These are phyloP conservation scores for Prionailurus bengalensis DNA, from an alignment of 2,113 vertebrate genomes.

Conservation along the genomic window DNA sequence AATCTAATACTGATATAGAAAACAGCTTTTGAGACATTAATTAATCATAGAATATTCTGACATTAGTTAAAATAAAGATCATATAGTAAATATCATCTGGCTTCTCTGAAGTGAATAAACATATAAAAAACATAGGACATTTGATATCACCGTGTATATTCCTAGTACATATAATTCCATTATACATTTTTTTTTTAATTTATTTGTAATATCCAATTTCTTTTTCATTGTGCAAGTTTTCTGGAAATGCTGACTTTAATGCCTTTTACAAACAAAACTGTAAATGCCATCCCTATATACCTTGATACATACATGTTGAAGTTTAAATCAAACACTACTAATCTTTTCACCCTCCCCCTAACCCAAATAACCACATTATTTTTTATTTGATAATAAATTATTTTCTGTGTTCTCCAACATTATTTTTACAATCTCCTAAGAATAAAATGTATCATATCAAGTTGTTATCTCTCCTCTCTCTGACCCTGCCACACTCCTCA, in stretches of 20 bases:
- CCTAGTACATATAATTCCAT: neutral
- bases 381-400: constrained; percentile 63
- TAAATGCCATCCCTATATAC: neutral
- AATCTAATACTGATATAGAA: neutral
- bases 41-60: neutral
- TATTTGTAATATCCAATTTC: neutral
- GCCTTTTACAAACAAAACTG: neutral
- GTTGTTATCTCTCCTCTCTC: neutral
- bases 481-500: neutral
- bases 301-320: neutral
- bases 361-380: neutral
- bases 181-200: neutral
- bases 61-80: neutral
- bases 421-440: neutral
- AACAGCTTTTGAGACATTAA: neutral
- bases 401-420: neutral
- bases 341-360: neutral
- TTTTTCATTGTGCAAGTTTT: neutral
- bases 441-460: neutral
- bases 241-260: neutral
- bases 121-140: neutral
- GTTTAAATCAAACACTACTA: constrained; percentile 30
- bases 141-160: neutral
- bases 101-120: neutral
- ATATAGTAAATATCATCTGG: neutral